A percentile compares a stretch with the other conserved stretches of the same genome.
These are phyloP conservation scores for Itoplectis maculator DNA, from an alignment of 2,888 invertebrate genomes.

Conservation along the genomic window DNA sequence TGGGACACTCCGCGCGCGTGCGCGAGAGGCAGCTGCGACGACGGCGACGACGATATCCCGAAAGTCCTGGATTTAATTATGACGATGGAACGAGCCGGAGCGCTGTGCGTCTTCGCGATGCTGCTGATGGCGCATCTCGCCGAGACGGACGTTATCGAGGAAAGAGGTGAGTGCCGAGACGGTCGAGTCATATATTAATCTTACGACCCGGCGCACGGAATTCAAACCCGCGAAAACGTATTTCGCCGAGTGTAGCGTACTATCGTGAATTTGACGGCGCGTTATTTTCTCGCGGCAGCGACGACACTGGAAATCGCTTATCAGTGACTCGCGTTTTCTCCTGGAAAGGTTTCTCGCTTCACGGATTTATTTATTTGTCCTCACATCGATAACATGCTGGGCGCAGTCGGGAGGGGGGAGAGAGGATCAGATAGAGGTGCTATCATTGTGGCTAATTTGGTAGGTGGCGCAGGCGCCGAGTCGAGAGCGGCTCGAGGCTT, in stretches of 20 bases:
- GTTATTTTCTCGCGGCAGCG: background rate
- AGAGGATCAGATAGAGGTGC: background rate
- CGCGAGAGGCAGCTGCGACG: background rate
- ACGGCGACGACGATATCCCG: conserved; percentile 31
- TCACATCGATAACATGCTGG: conserved; percentile 42
- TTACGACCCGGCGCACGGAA: too few relatives aligned
- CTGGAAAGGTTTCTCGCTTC: background rate
- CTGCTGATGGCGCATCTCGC: conserved; percentile 71
- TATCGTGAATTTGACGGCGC: background rate
- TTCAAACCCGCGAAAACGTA: background rate
- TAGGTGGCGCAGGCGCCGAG: background rate
- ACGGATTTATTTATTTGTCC: conserved; percentile 28
- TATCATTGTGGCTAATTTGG: conserved; percentile 41
- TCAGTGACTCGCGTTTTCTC: conserved; percentile 1
- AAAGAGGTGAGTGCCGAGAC: conserved; percentile 81
- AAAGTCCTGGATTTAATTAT: conserved; percentile 70
- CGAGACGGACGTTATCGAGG: conserved; percentile 79
- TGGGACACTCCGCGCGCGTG: conserved; percentile 66
- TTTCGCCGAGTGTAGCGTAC: background rate
- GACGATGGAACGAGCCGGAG: conserved; percentile 76
- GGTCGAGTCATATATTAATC: too few relatives aligned
- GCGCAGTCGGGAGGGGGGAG: too few relatives aligned
- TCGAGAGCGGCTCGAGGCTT: conserved; percentile 1
- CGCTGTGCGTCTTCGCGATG: conserved; percentile 72
- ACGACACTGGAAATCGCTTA: background rate